Percentiles rank a stretch among this genome's conserved stretches.
phyloP scores from a whole-genome alignment of 2,888 invertebrate species.

The Sminthurides aquaticus region DNA sequence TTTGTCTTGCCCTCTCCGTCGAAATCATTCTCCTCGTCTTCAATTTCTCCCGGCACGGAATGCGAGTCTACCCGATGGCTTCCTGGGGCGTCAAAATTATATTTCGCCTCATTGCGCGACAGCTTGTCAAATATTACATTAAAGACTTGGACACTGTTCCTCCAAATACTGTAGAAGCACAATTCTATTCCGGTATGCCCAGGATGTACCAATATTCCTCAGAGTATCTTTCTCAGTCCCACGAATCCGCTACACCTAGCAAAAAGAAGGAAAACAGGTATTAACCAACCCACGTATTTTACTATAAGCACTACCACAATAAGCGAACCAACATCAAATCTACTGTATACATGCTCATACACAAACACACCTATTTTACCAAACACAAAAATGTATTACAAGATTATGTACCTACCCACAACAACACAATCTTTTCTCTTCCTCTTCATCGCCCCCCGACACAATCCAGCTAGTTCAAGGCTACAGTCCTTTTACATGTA shows the following conservation, averaged over 20 bases:
- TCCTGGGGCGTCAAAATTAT: slow-evolving; percentile 19
- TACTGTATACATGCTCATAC: background rate
- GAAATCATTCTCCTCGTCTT: slow-evolving; percentile 17
- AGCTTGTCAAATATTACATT: slow-evolving; percentile 20
- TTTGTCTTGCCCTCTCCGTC: slow-evolving; percentile 8
- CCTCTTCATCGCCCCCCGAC: too few relatives aligned
- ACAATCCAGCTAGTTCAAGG: too few relatives aligned
- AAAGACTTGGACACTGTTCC: slow-evolving; percentile 14
- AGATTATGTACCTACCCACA: too few relatives aligned
- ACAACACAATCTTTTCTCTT: too few relatives aligned
- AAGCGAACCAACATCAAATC: background rate
- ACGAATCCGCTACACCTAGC: background rate
- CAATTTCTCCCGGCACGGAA: slow-evolving; percentile 17
- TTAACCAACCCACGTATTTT: background rate
- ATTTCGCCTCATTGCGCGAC: slow-evolving; percentile 17
- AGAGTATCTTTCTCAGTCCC: slow-evolving; percentile 8
- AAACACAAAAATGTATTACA: too few relatives aligned
- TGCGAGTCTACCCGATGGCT: slow-evolving; percentile 21
- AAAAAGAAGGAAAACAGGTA: slow-evolving; percentile 4
- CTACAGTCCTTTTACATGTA: too few relatives aligned
- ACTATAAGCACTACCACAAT: background rate
- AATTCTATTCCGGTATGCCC: slow-evolving; percentile 14
- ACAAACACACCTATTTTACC: background rate
- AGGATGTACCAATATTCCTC: slow-evolving; percentile 18
- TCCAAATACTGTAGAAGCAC: slow-evolving; percentile 17